phyloP scores from a whole-genome alignment of 2,113 vertebrate genomes.

The Cyanoliseus patagonus region DNA sequence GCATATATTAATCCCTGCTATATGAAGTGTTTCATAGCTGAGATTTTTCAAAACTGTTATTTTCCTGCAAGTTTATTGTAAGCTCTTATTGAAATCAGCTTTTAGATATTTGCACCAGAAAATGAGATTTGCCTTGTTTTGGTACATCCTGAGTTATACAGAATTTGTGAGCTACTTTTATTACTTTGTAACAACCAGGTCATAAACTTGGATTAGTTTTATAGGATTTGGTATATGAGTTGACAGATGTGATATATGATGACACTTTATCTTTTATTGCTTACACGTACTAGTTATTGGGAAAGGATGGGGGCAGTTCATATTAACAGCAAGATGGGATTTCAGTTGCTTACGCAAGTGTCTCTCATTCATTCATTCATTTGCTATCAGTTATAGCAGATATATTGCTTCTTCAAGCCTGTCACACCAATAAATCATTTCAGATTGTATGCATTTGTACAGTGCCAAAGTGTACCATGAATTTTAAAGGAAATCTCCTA shows the following conservation, averaged over 20 bases:
- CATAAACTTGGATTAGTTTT: slow-evolving; percentile 58
- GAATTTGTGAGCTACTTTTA: slow-evolving; percentile 40
- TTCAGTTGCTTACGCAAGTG: slow-evolving; percentile 57
- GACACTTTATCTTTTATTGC: slow-evolving; percentile 66
- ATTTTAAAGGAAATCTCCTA: slow-evolving; percentile 78
- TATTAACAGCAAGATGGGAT: slow-evolving; percentile 53
- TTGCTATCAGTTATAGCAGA: slow-evolving; percentile 73
- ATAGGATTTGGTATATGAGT: slow-evolving; percentile 48
- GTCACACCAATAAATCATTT: slow-evolving; percentile 78
- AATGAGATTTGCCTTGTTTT: slow-evolving; percentile 44
- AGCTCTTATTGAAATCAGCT: background rate
- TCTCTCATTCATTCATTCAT: slow-evolving; percentile 63
- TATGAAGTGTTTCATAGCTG: background rate
- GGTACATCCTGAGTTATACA: background rate
- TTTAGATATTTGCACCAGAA: slow-evolving; percentile 36
- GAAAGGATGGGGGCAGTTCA: slow-evolving; percentile 33
- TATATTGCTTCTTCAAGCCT: slow-evolving; percentile 72
- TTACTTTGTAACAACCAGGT: slow-evolving; percentile 52
- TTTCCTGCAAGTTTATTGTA: background rate
- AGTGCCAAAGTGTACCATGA: slow-evolving; percentile 65
- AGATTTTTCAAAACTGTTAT: background rate
- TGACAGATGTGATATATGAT: slow-evolving; percentile 65
- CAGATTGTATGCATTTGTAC: slow-evolving; percentile 62
- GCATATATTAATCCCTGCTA: background rate
- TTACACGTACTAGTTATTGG: slow-evolving; percentile 57